Base-by-base conservation (phyloP, 1,140 invertebrate genomes). In the Pteromalus puparum region DNA sequence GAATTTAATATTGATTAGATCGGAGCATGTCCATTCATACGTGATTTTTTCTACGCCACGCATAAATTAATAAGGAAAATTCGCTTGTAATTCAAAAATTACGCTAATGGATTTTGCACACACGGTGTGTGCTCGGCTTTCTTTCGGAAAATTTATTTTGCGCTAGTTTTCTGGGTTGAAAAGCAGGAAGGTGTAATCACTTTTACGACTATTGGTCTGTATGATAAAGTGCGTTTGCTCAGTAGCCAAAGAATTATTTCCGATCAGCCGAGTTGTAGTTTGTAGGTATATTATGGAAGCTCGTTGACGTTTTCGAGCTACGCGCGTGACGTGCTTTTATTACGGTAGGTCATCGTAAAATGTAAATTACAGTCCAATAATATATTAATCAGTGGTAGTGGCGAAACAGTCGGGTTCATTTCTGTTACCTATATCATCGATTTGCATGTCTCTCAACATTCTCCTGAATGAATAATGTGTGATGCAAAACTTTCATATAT, bases 1-100 rank as follows among this genome's bases (percentile, higher is more conserved):
- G 61, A 68, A 82, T 82, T 30, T 26, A 24, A 26, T 68, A 76
- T 42, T 76, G 34, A 82, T 82, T 82, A 68, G 38, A 24, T 68
- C 18, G 3, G 46, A 76, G 12, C n/a, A 67, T 15, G 26, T 74
- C 73, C 38, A 48, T 81, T 72, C 26, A 81, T 53, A 72, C 48
- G 18, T 5, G 48, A 48, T 48, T 48, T 48, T 48, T 48, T 48
- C 46, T 13, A 48, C 46, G 46, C 15, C 46, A 13, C 46, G 46
- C 46, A 18, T 18, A 48, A 48, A 48, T 48, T 48, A 15, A 48
- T 48, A 48, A 13, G 46, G 21, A 61, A 61, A 61, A 61, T 21
- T 61, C 4, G 53, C 18, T 21, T 21, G 53, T 61, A 61, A 61
- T 61, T 61, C 53, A 61, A 61, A 61, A 61, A 61, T 61, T 61